phyloP scores from a whole-genome alignment of 2,113 vertebrate genomes.

The Prionailurus viverrinus region DNA sequence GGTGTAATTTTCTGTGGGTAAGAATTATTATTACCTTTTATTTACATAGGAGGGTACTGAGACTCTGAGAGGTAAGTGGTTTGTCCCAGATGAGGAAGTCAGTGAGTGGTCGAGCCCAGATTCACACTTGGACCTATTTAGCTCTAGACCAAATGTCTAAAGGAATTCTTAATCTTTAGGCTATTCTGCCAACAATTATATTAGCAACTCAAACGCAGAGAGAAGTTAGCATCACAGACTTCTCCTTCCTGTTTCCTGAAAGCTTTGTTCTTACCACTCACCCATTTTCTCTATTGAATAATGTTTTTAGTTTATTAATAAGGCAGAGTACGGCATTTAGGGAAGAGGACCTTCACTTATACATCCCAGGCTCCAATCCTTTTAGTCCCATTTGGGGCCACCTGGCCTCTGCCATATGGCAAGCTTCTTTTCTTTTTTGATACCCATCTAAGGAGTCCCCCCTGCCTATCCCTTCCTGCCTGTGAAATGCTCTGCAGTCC shows the following conservation, averaged over 20 bases:
- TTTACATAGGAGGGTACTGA: neutral
- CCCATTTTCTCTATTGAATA: neutral
- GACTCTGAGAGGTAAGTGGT: neutral
- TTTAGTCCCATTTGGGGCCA: neutral
- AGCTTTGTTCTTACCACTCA: neutral
- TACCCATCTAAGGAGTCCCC: neutral
- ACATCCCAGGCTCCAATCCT: neutral
- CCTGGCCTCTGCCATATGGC: neutral
- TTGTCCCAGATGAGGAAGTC: neutral
- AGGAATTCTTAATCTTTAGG: neutral
- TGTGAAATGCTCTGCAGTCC: neutral
- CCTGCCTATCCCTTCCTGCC: too few species aligned
- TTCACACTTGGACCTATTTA: neutral
- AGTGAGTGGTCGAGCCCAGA: neutral
- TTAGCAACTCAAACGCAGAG: neutral
- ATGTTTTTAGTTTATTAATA: neutral
- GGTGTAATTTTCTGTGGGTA: neutral
- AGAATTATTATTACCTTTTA: neutral
- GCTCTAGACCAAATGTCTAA: neutral
- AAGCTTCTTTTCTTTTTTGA: neutral
- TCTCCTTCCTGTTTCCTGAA: neutral
- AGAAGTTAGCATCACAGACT: neutral
- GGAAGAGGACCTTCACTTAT: neutral
- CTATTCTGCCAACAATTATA: neutral
- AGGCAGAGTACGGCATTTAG: neutral